Conservation (phyloP, 2,113 vertebrate species). For the Galbula dea region DNA sequence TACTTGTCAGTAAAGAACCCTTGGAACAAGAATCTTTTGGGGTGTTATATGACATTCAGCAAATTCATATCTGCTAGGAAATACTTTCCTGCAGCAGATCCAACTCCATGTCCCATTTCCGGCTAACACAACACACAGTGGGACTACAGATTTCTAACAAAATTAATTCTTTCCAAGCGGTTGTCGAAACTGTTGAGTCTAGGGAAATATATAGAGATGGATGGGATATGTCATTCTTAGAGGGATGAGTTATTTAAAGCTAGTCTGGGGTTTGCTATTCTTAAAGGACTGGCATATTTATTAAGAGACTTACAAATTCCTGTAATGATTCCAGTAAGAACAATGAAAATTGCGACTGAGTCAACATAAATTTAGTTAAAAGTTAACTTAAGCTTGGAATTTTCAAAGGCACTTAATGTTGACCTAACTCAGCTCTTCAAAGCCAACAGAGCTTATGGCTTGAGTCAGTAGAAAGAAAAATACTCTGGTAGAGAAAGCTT, state of each 20-base stretch:
- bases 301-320: slow-evolving; percentile 50
- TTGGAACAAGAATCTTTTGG: slow-evolving; percentile 23
- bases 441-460: neutral
- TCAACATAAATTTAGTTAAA: slow-evolving; percentile 44
- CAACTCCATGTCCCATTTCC: slow-evolving; percentile 30
- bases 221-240: slow-evolving; percentile 53
- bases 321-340: slow-evolving; percentile 43
- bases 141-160: slow-evolving; percentile 58
- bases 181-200: slow-evolving; percentile 57
- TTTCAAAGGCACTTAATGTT: neutral
- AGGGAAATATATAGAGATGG: slow-evolving; percentile 57
- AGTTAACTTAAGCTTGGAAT: slow-evolving; percentile 25
- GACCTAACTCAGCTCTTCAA: neutral
- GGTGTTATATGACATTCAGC: slow-evolving; percentile 23
- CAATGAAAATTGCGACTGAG: slow-evolving; percentile 28
- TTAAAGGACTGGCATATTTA: slow-evolving; percentile 54
- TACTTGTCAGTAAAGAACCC: slow-evolving; percentile 44
- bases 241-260: slow-evolving; percentile 57
- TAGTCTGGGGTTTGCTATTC: slow-evolving; percentile 11
- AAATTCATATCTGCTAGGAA: slow-evolving; percentile 43
- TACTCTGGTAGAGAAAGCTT: neutral
- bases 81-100: slow-evolving; percentile 48
- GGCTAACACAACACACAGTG: slow-evolving; percentile 24
- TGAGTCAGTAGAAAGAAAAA: neutral
- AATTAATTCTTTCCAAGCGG: slow-evolving; percentile 59